Percentiles rank a stretch among this genome's conserved stretches.
These are phyloP conservation scores for Hemicordylus capensis DNA, from an alignment of 2,113 vertebrate species.

Conservation along the genomic window DNA sequence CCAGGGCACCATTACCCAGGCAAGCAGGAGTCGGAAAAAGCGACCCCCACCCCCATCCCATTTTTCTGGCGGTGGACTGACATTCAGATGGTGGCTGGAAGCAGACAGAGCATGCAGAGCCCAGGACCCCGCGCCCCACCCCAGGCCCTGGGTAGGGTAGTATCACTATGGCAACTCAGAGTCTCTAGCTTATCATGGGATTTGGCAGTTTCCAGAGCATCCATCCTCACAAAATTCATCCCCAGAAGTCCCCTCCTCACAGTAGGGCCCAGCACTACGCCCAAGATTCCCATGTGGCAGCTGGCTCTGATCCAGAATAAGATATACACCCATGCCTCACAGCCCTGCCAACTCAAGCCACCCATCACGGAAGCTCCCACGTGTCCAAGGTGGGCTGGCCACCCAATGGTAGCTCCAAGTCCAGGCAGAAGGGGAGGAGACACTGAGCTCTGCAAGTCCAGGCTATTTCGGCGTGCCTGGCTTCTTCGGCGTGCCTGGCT, in stretches of 20 bases:
- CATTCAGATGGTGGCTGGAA: conserved; percentile 22
- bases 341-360: background rate
- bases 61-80: background rate
- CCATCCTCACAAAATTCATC: conserved; percentile 65
- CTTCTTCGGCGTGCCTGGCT: conserved; percentile 90
- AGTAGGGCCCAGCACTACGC: background rate
- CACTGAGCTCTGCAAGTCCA: no score
- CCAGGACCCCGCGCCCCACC: conserved; percentile 62
- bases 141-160: conserved; percentile 68
- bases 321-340: no score
- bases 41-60: background rate
- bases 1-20: conserved; percentile 10
- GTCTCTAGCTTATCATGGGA: conserved; percentile 77
- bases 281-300: background rate
- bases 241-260: background rate
- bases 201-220: conserved; percentile 78
- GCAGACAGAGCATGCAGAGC: background rate
- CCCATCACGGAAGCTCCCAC: background rate
- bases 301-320: conserved; percentile 5
- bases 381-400: background rate
- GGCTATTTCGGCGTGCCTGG: conserved; percentile 82
- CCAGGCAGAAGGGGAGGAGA: conserved; percentile 38
- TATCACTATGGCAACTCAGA: conserved; percentile 87
- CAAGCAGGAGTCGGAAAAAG: conserved; percentile 3
- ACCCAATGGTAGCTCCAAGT: conserved; percentile 32